These are phyloP conservation scores for Trilocha varians DNA, from an alignment of 2,888 invertebrate species.

Conservation along the genomic window DNA sequence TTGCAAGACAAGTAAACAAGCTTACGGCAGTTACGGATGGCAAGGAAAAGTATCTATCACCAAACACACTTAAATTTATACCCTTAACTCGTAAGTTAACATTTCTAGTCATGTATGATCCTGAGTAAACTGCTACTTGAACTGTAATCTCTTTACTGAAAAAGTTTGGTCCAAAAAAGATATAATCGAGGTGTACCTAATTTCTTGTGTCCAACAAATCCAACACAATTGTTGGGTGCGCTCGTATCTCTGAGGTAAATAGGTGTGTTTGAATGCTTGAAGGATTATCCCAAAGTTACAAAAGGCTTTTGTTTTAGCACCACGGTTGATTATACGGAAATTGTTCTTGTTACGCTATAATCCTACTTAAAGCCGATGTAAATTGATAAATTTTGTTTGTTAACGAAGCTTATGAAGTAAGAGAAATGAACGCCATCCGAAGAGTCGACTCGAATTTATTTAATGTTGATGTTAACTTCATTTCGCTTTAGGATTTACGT, in stretches of 20 bases:
- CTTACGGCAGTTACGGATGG: no score
- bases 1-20: no score
- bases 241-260: constrained; percentile 7
- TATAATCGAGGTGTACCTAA: background rate
- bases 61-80: no score
- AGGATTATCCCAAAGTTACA: constrained; percentile 18
- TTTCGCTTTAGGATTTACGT: background rate
- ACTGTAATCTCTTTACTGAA: no score
- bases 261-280: constrained; percentile 17
- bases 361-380: constrained; percentile 16
- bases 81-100: no score
- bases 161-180: background rate
- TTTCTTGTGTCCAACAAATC: background rate
- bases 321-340: constrained; percentile 23
- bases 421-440: background rate
- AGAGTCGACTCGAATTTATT: background rate
- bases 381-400: constrained; percentile 21
- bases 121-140: no score
- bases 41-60: no score
- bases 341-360: constrained; percentile 20
- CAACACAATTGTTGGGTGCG: background rate
- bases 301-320: constrained; percentile 20
- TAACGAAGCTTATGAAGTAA: constrained; percentile 11
- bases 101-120: no score
- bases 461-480: background rate